Percentiles rank a stretch among this genome's conserved stretches.
Evolutionary conservation across 2,113 vertebrate genomes (phyloP).

Genomic region (Megaceryle torquata): DNA sequence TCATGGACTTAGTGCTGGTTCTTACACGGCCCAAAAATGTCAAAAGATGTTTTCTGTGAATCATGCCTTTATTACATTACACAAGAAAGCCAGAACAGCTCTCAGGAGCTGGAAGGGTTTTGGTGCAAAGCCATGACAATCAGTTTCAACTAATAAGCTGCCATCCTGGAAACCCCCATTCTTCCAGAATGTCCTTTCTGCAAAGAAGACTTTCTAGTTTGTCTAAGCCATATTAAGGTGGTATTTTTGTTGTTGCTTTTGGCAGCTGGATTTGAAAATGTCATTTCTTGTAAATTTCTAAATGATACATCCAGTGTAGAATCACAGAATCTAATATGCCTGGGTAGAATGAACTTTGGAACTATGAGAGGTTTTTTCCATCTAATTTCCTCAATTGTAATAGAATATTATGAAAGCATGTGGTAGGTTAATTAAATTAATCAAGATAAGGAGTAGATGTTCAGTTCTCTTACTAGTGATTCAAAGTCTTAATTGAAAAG

Average conservation of each 20-base stretch:
- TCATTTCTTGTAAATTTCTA: neutral
- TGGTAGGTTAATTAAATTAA: neutral
- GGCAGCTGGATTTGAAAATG: neutral
- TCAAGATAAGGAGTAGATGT: neutral
- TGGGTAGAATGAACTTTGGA: neutral
- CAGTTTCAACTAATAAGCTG: slow-evolving; percentile 43
- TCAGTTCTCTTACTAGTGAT: neutral
- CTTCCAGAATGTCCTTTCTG: neutral
- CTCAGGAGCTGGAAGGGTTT: neutral
- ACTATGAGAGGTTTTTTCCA: neutral
- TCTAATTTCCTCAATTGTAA: neutral
- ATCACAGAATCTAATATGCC: neutral
- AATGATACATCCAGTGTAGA: neutral
- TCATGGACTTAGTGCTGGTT: neutral
- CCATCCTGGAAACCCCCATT: neutral
- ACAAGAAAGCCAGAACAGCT: neutral
- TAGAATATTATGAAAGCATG: neutral
- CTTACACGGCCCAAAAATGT: neutral
- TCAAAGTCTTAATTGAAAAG: neutral
- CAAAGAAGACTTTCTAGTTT: neutral
- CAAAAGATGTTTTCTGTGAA: slow-evolving; percentile 13
- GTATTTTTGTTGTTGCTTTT: neutral
- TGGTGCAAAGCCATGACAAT: slow-evolving; percentile 13
- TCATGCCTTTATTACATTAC: neutral
- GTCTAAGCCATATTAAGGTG: neutral